These are phyloP conservation scores for Drosophila virilis DNA, from an alignment of 1,140 invertebrate species.

Conservation along the genomic window DNA sequence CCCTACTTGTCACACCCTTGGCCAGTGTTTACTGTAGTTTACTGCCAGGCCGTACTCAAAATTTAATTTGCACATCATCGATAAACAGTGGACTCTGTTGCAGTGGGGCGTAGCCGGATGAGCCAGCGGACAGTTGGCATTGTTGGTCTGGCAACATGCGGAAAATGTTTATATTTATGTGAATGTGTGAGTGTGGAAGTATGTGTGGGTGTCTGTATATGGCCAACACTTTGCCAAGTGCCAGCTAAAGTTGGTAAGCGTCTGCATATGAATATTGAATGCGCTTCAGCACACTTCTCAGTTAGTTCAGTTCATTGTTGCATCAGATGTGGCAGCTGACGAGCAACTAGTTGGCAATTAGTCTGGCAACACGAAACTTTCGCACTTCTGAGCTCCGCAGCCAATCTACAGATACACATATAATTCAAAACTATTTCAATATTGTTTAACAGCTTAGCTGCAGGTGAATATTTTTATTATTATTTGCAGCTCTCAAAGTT, in stretches of 20 bases:
- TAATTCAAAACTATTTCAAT: neutral
- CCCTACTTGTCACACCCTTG: neutral
- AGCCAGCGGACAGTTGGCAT: neutral
- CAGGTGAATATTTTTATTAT: neutral
- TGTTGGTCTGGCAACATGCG: conserved; percentile 23
- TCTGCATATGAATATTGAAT: conserved; percentile 31
- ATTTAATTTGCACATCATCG: conserved; percentile 79
- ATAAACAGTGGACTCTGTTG: conserved; percentile 63
- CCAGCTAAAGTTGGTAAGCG: conserved; percentile 12
- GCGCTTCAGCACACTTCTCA: neutral
- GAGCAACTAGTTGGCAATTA: conserved; percentile 12
- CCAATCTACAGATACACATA: too few relatives aligned
- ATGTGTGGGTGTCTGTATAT: conserved; percentile 8
- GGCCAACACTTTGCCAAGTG: too few relatives aligned
- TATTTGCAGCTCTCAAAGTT: neutral
- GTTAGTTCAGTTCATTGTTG: conserved; percentile 1
- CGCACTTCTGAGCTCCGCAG: neutral
- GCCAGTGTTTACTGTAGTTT: neutral
- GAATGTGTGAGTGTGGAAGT: conserved; percentile 26
- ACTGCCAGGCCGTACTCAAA: conserved; percentile 36
- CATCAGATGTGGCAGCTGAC: conserved; percentile 2
- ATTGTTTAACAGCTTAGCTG: neutral
- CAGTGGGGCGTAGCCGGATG: neutral
- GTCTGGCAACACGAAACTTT: neutral
- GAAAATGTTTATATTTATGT: conserved; percentile 42